Evolutionary conservation across 2,888 invertebrate genomes (phyloP).

Genomic region (Erannis defoliaria): DNA sequence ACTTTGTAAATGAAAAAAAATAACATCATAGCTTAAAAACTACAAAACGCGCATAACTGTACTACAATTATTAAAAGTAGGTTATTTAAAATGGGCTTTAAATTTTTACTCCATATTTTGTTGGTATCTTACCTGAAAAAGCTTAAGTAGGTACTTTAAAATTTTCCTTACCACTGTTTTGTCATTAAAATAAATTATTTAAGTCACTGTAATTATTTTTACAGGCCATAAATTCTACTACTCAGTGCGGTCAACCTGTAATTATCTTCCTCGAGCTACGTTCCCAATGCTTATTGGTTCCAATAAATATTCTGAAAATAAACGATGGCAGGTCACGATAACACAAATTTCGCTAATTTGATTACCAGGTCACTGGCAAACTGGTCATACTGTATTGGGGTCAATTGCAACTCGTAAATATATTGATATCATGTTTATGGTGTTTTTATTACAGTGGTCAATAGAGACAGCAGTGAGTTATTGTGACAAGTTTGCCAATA

Average conservation of each 20-base stretch:
- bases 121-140: no score
- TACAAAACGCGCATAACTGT: no score
- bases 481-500: constrained; percentile 13
- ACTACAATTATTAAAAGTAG: no score
- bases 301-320: constrained; percentile 34
- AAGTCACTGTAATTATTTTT: background rate
- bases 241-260: constrained; percentile 9
- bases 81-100: no score
- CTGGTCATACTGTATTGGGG: constrained; percentile 17
- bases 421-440: constrained; percentile 21
- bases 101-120: no score
- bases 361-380: constrained; percentile 26
- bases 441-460: constrained; percentile 21
- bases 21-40: no score
- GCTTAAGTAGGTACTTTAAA: no score
- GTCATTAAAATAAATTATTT: no score
- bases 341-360: constrained; percentile 41
- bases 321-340: constrained; percentile 40
- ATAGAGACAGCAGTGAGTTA: constrained; percentile 9
- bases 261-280: background rate
- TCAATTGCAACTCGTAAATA: constrained; percentile 16
- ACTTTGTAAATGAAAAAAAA: no score
- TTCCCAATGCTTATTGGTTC: constrained; percentile 21
- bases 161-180: no score
- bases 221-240: background rate